Percentiles rank a stretch among this genome's conserved stretches.
These are phyloP conservation scores for Tangara arthus DNA, from an alignment of 2,797 vertebrate species.

Conservation along the genomic window DNA sequence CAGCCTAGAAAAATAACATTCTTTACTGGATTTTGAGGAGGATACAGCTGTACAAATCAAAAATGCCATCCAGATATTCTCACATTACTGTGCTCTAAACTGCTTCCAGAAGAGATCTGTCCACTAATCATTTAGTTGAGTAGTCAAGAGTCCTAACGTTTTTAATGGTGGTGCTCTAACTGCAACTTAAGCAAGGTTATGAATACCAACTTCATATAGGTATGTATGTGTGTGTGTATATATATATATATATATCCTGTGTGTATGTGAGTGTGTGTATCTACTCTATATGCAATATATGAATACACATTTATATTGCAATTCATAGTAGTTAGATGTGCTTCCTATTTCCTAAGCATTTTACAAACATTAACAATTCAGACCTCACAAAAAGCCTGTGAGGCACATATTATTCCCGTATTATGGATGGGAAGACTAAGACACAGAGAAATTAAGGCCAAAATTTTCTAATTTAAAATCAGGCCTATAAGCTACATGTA, in stretches of 20 bases:
- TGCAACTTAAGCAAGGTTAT: conserved; percentile 65
- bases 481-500: conserved; percentile 20
- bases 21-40: conserved; percentile 80
- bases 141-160: conserved; percentile 70
- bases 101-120: conserved; percentile 59
- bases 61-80: conserved; percentile 73
- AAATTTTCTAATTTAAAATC: conserved; percentile 31
- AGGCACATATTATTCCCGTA: conserved; percentile 67
- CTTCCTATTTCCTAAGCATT: conserved; percentile 48
- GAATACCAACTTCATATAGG: conserved; percentile 35
- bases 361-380: conserved; percentile 37
- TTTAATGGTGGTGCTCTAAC: conserved; percentile 55
- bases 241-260: not conserved
- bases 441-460: conserved; percentile 52
- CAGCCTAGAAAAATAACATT: conserved; percentile 85
- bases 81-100: conserved; percentile 76
- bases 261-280: conserved; percentile 31
- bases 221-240: not conserved
- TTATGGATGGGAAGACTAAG: conserved; percentile 55
- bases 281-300: conserved; percentile 42
- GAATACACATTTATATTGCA: conserved; percentile 34
- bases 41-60: conserved; percentile 78
- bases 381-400: conserved; percentile 31
- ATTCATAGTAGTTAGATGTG: conserved; percentile 36
- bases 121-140: conserved; percentile 58